Base-by-base conservation (phyloP, 2,888 invertebrate genomes). In the Julus scandinavius region DNA sequence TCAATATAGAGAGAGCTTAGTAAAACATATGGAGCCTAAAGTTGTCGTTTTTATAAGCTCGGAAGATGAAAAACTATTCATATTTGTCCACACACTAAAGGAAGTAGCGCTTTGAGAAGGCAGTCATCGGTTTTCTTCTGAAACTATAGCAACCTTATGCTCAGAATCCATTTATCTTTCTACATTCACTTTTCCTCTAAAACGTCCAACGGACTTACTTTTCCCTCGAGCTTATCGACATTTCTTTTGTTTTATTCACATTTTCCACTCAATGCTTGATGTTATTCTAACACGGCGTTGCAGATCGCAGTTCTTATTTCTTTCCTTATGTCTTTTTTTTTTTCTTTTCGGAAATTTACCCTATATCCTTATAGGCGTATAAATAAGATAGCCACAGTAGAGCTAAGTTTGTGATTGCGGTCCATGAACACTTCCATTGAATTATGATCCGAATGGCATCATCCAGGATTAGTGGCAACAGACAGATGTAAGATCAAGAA, bases 191-290 rank as follows among this genome's bases (percentile, higher is more conserved):
- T 80, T 80, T 80, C 80, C 80, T 38, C 15, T 38, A 38, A 54
- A 80, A 38, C 4, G 13, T 80, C 80, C 80, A 80, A 38, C 38
- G 80, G 80, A 80, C 80, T 80, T 80, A 80, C 80, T 80, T 80
- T 80, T 80, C 80, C 38, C 80, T 15, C 11, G 38, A 38, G 80
- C 80, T 80, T 80, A 80, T 80, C 80, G 80, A 38, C 80, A 38
- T 80, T 80, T 80, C 80, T 80, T 80, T 80, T 80, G 80, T 80
- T 80, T 80, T 80, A 80, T 80, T 80, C 80, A 80, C 80, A 80
- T 80, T 80, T 80, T 80, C 38, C 38, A 2, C 45, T 45, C 38
- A 80, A 9, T 29, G 72, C 29, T 29, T 72, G 20, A 72, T 72
- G 72, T 72, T 72, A 72, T 72, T 72, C 72, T 72, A 72, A 72